Percentiles rank a stretch among this genome's conserved stretches.
These are phyloP conservation scores for Amphibalanus amphitrite DNA, from an alignment of 1,140 invertebrate species.

Conservation along the genomic window DNA sequence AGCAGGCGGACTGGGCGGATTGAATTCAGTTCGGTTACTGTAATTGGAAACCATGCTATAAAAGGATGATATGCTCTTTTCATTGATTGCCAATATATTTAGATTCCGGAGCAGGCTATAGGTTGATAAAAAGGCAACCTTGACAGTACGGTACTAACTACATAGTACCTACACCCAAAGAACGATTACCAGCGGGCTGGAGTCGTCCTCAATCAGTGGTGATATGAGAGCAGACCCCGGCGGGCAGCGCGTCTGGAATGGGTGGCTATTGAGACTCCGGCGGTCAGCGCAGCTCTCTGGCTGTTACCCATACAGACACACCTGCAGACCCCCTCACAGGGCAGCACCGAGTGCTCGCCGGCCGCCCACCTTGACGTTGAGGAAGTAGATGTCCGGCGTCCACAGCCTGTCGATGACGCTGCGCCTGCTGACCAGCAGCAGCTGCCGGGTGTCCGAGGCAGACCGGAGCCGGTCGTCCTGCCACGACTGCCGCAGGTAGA, in stretches of 20 bases:
- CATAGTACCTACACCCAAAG: neutral
- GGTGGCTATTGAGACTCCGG: neutral
- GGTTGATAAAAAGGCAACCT: too few species aligned
- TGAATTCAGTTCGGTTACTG: too few species aligned
- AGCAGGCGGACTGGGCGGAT: too few species aligned
- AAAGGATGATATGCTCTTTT: too few species aligned
- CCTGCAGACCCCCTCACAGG: too few species aligned
- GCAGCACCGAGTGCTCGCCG: too few species aligned
- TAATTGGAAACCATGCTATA: too few species aligned
- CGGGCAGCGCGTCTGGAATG: neutral
- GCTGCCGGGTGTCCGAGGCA: constrained; percentile 8
- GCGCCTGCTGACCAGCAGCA: constrained; percentile 8
- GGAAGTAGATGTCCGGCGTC: constrained; percentile 46
- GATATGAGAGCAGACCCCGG: neutral
- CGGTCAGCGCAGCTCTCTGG: neutral
- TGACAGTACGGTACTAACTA: too few species aligned
- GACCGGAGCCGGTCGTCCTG: constrained; percentile 31
- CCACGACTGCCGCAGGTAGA: constrained; percentile 44
- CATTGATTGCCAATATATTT: too few species aligned
- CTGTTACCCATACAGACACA: too few species aligned
- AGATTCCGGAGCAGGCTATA: too few species aligned
- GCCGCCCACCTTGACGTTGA: constrained; percentile 31
- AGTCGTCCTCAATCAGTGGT: neutral
- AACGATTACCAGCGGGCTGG: neutral
- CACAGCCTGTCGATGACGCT: constrained; percentile 28